Base-by-base conservation (phyloP, 1,140 invertebrate genomes). In the Sarcophaga bullata region DNA sequence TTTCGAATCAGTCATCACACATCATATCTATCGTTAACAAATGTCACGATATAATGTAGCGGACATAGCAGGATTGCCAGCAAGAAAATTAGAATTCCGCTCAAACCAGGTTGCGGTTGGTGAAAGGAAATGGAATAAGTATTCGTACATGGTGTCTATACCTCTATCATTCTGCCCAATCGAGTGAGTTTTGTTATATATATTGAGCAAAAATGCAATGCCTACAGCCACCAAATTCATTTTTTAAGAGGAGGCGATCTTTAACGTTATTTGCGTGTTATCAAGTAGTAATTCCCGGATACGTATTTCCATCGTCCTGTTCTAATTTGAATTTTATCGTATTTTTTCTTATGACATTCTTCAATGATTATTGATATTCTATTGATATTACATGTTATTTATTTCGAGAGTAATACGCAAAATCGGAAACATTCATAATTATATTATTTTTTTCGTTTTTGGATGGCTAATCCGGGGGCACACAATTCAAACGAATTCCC, bases 331-430 rank as follows among this genome's bases (percentile, higher is more conserved):
- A 37, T 37, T 68, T 25, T 58, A 3, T 76, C 58, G 11, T 76
- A 8, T 50, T 8, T 80, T 83, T 82, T 0, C 52, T n/a, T n/a
- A n/a, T 82, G 83, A 50, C 81, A 84, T n/a, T n/a, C 17, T 49
- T 73, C 58, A 84, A 82, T 47, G 83, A 84, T n/a, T 62, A 84
- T 84, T 58, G 84, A 84, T n/a, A n/a, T n/a, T n/a, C n/a, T n/a
- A n/a, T n/a, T n/a, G n/a, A n/a, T n/a, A n/a, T n/a, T n/a, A n/a
- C n/a, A n/a, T n/a, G n/a, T n/a, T n/a, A n/a, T n/a, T n/a, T n/a
- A n/a, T n/a, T n/a, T n/a, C 48, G 83, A 84, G 13, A 83, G 83
- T 19, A n/a, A 82, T 82, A 19, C 72, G 72, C 1, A 84, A 15
- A 81, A 81, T 80, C 81, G 80, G 4, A 84, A 83, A 49, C 54